phyloP scores from a whole-genome alignment of 2,797 vertebrate species.

The Heterohyrax brucei region DNA sequence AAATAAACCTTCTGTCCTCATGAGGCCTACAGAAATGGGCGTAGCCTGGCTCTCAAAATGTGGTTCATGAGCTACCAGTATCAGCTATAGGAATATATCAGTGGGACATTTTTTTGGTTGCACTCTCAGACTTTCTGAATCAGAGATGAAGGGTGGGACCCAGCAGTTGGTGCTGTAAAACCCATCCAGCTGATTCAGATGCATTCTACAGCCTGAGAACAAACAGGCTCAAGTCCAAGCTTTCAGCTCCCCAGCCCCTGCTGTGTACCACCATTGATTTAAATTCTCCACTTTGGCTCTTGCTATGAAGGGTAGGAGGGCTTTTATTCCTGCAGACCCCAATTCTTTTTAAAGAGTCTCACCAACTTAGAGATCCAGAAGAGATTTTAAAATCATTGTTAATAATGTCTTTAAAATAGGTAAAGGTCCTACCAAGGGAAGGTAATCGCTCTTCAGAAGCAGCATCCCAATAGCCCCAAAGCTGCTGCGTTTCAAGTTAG shows the following conservation, averaged over 20 bases:
- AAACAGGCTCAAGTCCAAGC: background rate
- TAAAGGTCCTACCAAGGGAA: constrained; percentile 52
- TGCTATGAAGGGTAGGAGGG: background rate
- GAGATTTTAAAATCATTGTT: constrained; percentile 71
- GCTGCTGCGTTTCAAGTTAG: constrained; percentile 43
- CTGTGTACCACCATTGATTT: background rate
- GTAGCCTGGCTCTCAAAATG: background rate
- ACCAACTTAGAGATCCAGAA: constrained; percentile 39
- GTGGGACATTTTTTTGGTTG: background rate
- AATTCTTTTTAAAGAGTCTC: constrained; percentile 64
- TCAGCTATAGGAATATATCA: background rate
- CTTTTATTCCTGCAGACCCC: background rate
- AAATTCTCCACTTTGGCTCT: background rate
- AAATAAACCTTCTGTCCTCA: background rate
- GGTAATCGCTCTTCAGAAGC: constrained; percentile 68
- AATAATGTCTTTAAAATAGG: constrained; percentile 62
- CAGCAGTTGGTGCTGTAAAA: background rate
- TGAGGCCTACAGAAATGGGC: background rate
- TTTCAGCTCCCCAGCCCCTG: background rate
- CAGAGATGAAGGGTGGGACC: too few species aligned
- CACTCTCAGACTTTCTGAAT: background rate
- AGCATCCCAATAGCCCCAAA: constrained; percentile 66
- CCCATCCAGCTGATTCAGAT: background rate
- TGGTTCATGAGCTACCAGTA: background rate
- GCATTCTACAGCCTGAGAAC: constrained; percentile 3